Base-by-base conservation (phyloP, 2,113 vertebrate species). In the Platysteira castanea region DNA sequence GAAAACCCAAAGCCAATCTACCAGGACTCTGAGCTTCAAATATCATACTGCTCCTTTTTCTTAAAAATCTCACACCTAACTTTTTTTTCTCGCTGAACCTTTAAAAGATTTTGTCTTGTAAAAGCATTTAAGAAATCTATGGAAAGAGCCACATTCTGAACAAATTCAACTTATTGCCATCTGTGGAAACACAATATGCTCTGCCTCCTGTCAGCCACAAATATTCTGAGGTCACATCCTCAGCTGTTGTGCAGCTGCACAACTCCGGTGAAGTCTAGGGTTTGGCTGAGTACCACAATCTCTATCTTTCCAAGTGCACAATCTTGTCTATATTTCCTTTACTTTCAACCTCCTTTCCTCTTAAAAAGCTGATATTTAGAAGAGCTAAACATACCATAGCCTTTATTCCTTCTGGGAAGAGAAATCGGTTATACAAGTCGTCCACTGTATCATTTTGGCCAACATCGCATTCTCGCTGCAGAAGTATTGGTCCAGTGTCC, bases 361-460 rank as follows among this genome's bases (percentile, higher is more conserved):
- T 52, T 65, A 71, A 79, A 83, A 53, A 39, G 13, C 10, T 65
- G 47, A 4, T n/a, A 37, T 79, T 90, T 63, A 86, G 37, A 28
- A 31, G 53, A 70, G 88, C 15, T 68, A 81, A 93, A 96, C 97
- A 98, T 98, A 99, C 99, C 99, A 99, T 99, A 56, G 99, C 98
- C 59, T 99, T 99, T 97, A 99, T 98, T 89, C 99, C 99, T 95
- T 99, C 99, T 30, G 99, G 99, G 92, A 99, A 99, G 63, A 99
- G 99, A 97, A 99, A 99, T 4, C 98, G 98, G 96, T 99, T 99
- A 91, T 99, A 99, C 7, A 99, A 97, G 1, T 98, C 91, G 92
- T 99, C 99, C 97, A 99, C 99, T 0, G 99, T 99, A 83, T 99
- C 99, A 2, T 98, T 99, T 79, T 98, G 98, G 39, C 99, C 97